Evolutionary conservation across 2,797 vertebrate species (phyloP).

Genomic region (Onychomys arenicola): DNA sequence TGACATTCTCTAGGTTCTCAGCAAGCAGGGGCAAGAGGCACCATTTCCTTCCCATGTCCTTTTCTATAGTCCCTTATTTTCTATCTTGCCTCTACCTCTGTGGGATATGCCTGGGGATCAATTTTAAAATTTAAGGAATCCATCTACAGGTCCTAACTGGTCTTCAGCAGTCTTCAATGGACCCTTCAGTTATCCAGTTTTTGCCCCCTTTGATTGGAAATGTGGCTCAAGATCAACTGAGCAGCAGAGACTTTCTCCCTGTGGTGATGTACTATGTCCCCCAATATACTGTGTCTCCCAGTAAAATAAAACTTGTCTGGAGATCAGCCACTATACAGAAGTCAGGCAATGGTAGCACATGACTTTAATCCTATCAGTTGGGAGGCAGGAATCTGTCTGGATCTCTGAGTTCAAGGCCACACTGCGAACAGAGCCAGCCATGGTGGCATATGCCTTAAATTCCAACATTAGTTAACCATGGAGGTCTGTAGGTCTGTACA

Average conservation of each 20-base stretch:
- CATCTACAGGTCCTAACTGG: not conserved
- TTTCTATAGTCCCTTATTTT: not conserved
- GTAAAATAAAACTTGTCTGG: no score
- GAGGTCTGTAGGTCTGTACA: no score
- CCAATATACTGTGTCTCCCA: no score
- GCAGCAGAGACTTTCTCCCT: not conserved
- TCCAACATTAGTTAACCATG: no score
- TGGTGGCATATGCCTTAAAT: no score
- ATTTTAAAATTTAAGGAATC: not conserved
- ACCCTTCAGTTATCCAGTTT: not conserved
- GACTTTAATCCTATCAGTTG: no score
- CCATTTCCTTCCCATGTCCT: not conserved
- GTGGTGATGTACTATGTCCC: no score
- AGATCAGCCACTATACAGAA: no score
- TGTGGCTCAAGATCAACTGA: not conserved
- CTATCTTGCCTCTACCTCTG: not conserved
- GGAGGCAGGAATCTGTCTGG: no score
- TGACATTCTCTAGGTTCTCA: not conserved
- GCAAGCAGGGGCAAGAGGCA: not conserved
- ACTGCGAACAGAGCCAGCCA: no score
- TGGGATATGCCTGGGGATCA: not conserved
- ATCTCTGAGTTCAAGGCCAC: no score
- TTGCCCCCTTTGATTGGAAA: not conserved
- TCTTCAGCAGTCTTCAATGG: not conserved
- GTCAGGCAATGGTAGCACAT: no score